A percentile compares a stretch with the other conserved stretches of the same genome.
phyloP scores from a whole-genome alignment of 1,140 invertebrate genomes.

The Magallana gigas region DNA sequence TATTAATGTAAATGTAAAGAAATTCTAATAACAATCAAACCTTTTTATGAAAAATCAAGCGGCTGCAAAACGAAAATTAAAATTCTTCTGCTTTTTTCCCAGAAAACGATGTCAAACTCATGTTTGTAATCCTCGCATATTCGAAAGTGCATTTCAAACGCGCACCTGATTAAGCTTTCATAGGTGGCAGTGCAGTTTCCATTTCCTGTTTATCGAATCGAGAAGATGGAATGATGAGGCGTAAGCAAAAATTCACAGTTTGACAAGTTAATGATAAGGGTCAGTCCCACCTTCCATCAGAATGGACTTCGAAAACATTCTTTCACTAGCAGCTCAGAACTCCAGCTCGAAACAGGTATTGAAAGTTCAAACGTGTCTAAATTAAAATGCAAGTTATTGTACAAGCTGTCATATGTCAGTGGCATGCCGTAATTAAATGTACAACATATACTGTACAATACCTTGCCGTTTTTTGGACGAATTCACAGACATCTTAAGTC shows the following conservation, averaged over 20 bases:
- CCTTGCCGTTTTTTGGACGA: too few relatives aligned
- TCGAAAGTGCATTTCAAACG: neutral
- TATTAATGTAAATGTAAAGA: neutral
- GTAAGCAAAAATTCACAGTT: neutral
- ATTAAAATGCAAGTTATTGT: neutral
- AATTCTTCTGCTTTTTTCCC: neutral
- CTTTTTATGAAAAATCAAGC: neutral
- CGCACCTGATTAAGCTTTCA: neutral
- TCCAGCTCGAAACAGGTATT: conserved; percentile 23
- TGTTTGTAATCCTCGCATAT: neutral
- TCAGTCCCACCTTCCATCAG: neutral
- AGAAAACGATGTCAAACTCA: neutral
- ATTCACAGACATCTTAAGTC: too few relatives aligned
- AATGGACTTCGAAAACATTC: conserved; percentile 26
- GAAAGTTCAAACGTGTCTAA: neutral
- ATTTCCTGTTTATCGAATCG: conserved; percentile 7
- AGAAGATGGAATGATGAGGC: neutral
- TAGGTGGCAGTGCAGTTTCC: conserved; percentile 3
- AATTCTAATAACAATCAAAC: neutral
- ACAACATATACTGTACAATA: too few relatives aligned
- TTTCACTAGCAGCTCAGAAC: conserved; percentile 22
- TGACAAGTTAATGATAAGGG: neutral
- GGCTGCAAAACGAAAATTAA: neutral
- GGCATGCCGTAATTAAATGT: too few relatives aligned
- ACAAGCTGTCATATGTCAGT: neutral